Conservation (phyloP, 2,888 invertebrate genomes). For the Zelleria hepariella region DNA sequence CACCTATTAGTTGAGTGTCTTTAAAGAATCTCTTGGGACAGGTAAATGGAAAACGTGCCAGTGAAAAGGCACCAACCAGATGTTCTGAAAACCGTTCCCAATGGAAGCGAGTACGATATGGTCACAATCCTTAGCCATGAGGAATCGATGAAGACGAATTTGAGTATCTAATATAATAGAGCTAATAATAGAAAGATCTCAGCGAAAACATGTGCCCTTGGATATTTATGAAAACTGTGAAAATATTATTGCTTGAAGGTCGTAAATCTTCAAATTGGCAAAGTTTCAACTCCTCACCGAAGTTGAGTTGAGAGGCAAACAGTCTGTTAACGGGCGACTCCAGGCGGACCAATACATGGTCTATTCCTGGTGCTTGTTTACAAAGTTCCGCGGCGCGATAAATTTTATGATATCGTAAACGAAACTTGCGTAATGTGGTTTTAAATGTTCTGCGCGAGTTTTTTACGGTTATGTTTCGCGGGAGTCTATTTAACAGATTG, state of each 20-base stretch:
- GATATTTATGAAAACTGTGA: constrained; percentile 65
- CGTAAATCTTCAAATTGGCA: constrained; percentile 61
- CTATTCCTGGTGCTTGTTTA: constrained; percentile 24
- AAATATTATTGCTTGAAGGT: constrained; percentile 53
- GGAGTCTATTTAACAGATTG: neutral
- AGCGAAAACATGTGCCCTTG: constrained; percentile 31
- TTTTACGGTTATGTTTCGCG: neutral
- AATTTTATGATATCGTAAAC: constrained; percentile 17
- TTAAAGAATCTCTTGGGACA: too few relatives aligned
- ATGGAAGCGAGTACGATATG: too few relatives aligned
- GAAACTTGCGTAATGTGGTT: constrained; percentile 5
- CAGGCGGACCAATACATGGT: constrained; percentile 22
- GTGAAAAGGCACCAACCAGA: too few relatives aligned
- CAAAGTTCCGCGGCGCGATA: constrained; percentile 6
- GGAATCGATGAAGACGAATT: too few relatives aligned
- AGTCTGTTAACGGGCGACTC: constrained; percentile 46
- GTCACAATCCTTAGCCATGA: too few relatives aligned
- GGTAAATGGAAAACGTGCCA: too few relatives aligned
- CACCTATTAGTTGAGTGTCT: neutral
- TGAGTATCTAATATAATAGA: too few relatives aligned
- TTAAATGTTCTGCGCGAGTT: neutral
- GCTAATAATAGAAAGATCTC: neutral
- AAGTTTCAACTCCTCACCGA: constrained; percentile 38
- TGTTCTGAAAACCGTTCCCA: too few relatives aligned
- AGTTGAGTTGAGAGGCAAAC: constrained; percentile 29